Conservation (phyloP, 2,797 vertebrate species). For the Ciconia nigra region DNA sequence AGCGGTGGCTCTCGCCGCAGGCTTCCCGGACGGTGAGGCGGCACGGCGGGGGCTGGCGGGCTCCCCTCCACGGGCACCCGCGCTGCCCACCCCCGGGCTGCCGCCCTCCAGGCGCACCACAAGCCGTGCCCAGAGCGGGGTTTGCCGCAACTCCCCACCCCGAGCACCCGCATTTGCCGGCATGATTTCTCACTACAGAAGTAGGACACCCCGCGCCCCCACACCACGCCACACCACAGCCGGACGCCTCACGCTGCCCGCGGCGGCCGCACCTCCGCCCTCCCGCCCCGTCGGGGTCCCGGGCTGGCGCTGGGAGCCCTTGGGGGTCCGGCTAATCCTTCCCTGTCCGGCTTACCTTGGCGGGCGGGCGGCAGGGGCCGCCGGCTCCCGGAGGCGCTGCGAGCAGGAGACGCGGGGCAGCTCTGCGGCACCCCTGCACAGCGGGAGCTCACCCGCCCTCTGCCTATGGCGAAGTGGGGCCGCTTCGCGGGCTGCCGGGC, state of each 20-base stretch:
- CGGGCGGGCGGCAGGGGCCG: background rate
- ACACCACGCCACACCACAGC: background rate
- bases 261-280: background rate
- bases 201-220: background rate
- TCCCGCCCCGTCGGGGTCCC: background rate
- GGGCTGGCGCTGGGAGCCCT: background rate
- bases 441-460: background rate
- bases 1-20: background rate
- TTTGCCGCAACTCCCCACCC: background rate
- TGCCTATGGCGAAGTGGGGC: background rate
- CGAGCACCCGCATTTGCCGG: background rate
- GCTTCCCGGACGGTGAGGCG: background rate
- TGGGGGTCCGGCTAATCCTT: too few species aligned
- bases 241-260: background rate
- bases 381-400: background rate
- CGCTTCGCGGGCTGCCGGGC: background rate
- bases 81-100: background rate
- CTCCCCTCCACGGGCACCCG: background rate
- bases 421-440: fast-evolving
- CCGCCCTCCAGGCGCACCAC: too few species aligned
- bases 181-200: background rate
- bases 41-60: background rate
- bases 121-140: background rate
- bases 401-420: too few species aligned
- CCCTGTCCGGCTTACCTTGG: background rate